Evolutionary conservation across 2,113 vertebrate genomes (phyloP), one percentile per base, ranked within the genome.

Genomic region (Poecilia latipinna): DNA sequence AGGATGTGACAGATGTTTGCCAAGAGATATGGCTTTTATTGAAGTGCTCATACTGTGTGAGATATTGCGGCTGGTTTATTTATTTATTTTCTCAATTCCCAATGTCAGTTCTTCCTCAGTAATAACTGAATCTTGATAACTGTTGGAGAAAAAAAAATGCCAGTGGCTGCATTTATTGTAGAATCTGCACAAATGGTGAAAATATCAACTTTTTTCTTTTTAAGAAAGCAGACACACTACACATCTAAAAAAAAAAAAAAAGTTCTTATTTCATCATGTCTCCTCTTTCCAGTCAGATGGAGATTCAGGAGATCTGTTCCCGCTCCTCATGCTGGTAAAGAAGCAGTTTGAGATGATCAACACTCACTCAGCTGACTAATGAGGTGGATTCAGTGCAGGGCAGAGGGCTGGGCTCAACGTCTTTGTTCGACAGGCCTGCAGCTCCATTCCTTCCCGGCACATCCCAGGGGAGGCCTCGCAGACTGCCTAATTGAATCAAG

Each of bases 401-500:
- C 91, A 85, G 83, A 76, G 77, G 87, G 88, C 67, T 82, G 72
- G 84, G 77, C 70, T 77, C 74, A 89, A 94, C 74, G 95, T 95
- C 96, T 97, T 96, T 96, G 96, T 97, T 92, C 93, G 94, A 90
- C 91, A 86, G 93, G 94, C 93, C 89, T 88, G 82, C 85, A 82
- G 72, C 85, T 83, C 75, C 79, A 79, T 67, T 82, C 87, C 89
- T 75, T 82, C 63, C 89, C 73, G 74, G 70, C 64, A 31, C 11
- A 24, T 94, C 97, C 96, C 95, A 15, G 24, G 95, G 95, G 97
- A 96, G 82, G 83, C 82, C 94, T 96, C 95, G 90, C 93, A 95
- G 93, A 89, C 91, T 88, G 79, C 87, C 90, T 97, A 97, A 98
- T 97, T 98, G 95, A 98, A 97, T 98, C 96, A 96, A 94, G 92